A percentile compares a stretch with the other conserved stretches of the same genome.
phyloP scores from a whole-genome alignment of 2,888 invertebrate genomes.

The Pseudolycoriella hygida region DNA sequence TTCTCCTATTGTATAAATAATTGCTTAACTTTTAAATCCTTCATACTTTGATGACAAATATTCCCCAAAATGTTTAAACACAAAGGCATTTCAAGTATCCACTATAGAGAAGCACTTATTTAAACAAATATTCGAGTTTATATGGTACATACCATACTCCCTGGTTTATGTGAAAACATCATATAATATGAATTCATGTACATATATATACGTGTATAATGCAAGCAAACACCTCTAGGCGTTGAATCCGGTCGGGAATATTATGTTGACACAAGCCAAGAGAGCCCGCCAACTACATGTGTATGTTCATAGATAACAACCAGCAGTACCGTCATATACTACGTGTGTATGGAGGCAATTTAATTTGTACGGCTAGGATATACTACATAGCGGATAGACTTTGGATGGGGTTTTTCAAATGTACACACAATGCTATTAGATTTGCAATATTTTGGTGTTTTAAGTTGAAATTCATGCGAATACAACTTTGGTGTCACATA shows the following conservation, averaged over 20 bases:
- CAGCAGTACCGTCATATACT: background rate
- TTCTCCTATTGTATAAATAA: background rate
- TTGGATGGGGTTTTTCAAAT: background rate
- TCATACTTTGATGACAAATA: constrained; percentile 1
- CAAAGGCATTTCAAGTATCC: background rate
- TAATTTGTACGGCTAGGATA: background rate
- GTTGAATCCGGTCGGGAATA: constrained; percentile 14
- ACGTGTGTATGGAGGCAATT: background rate
- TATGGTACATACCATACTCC: background rate
- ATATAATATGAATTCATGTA: background rate
- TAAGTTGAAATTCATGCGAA: no score
- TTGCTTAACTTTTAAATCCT: background rate
- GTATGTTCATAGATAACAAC: background rate
- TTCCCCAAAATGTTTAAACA: background rate
- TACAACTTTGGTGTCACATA: no score
- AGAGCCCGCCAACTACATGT: constrained; percentile 1
- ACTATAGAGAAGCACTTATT: background rate
- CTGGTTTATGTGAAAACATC: background rate
- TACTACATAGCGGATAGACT: background rate
- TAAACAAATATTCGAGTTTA: background rate
- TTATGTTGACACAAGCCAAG: constrained; percentile 14
- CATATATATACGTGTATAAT: constrained; percentile 7
- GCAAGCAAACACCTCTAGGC: constrained; percentile 14
- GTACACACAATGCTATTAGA: no score
- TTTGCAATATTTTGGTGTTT: no score